These are phyloP conservation scores for Columba janthina DNA, from an alignment of 2,113 vertebrate genomes.

Conservation along the genomic window DNA sequence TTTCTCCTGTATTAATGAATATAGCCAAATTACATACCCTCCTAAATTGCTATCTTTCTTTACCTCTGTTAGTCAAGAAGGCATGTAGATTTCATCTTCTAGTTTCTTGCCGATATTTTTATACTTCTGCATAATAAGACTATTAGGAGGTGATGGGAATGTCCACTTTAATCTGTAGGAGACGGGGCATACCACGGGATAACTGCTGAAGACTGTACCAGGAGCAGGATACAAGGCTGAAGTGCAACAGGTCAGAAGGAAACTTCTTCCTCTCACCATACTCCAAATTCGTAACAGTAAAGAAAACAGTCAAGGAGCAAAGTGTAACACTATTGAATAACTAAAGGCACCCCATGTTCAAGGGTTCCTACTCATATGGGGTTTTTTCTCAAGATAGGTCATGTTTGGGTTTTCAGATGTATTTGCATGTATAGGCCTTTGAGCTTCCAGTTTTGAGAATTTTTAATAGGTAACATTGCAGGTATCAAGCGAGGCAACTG, in stretches of 20 bases:
- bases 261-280: neutral
- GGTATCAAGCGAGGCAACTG: neutral
- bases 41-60: neutral
- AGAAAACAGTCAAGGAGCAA: neutral
- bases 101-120: neutral
- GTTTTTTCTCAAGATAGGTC: neutral
- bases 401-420: neutral
- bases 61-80: neutral
- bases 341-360: fast-evolving
- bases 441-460: neutral
- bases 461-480: neutral
- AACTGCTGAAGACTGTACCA: neutral
- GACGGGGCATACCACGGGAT: neutral
- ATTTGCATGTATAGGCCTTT: neutral
- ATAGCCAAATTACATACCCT: neutral
- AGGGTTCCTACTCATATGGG: neutral
- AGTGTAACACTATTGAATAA: neutral
- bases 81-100: neutral
- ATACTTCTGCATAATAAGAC: neutral
- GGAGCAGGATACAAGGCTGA: neutral
- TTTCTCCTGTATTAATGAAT: neutral
- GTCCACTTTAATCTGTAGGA: neutral
- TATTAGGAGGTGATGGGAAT: neutral
- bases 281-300: neutral
- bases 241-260: fast-evolving